Conservation (phyloP, 2,888 invertebrate genomes). For the Ochropleura leucogaster region DNA sequence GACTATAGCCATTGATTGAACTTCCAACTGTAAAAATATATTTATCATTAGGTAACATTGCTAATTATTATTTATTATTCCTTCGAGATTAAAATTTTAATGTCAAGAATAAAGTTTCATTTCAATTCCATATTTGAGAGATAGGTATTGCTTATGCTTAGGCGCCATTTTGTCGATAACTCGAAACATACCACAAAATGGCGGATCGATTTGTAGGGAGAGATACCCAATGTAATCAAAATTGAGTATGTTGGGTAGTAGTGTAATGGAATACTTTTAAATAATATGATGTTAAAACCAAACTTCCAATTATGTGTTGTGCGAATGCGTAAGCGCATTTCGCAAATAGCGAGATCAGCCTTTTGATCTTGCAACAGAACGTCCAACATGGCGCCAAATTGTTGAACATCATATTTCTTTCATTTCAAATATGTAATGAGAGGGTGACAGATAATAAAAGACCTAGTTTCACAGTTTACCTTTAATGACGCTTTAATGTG, state of each 20-base stretch:
- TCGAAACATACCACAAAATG: slow-evolving; percentile 42
- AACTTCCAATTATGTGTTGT: not conserved
- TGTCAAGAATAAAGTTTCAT: slow-evolving; percentile 73
- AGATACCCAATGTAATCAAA: slow-evolving; percentile 13
- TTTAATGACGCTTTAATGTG: slow-evolving; percentile 46
- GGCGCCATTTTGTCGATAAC: slow-evolving; percentile 53
- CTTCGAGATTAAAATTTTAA: slow-evolving; percentile 81
- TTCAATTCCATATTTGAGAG: slow-evolving; percentile 63
- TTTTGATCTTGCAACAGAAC: slow-evolving; percentile 22
- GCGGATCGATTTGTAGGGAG: slow-evolving; percentile 10
- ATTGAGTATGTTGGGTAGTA: slow-evolving; percentile 10
- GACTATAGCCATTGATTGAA: slow-evolving; percentile 88
- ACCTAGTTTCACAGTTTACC: slow-evolving; percentile 35
- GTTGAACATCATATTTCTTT: not conserved
- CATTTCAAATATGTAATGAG: not conserved
- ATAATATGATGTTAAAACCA: slow-evolving; percentile 2
- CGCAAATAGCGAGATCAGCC: not conserved
- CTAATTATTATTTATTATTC: slow-evolving; percentile 84
- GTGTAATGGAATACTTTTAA: not conserved
- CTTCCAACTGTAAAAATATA: slow-evolving; percentile 74
- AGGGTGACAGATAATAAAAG: not conserved
- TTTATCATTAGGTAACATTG: slow-evolving; percentile 79
- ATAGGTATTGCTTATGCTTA: not conserved
- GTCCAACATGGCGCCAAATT: slow-evolving; percentile 20
- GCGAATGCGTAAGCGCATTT: slow-evolving; percentile 37